Percentiles rank a stretch among this genome's conserved stretches.
Evolutionary conservation across 2,888 invertebrate genomes (phyloP).

Genomic region (Nomada flava): DNA sequence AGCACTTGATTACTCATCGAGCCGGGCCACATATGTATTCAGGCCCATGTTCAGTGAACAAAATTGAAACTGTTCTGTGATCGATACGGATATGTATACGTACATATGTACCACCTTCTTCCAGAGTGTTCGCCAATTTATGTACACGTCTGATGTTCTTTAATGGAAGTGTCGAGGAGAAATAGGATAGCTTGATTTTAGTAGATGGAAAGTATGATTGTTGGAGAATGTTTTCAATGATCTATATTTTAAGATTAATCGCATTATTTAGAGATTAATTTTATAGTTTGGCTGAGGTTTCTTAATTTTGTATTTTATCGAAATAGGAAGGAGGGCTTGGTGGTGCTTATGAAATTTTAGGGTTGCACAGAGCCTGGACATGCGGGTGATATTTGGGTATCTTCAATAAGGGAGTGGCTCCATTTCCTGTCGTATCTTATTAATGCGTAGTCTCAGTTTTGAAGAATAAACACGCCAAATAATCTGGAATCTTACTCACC

Average conservation of each 20-base stretch:
- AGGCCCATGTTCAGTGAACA: background rate
- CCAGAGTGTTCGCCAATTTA: no score
- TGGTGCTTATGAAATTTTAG: no score
- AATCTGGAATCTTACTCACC: slow-evolving; percentile 54
- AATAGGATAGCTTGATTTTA: no score
- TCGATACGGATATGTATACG: background rate
- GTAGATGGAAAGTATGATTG: no score
- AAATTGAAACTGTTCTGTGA: slow-evolving; percentile 26
- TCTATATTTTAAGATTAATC: no score
- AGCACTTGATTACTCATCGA: slow-evolving; percentile 42
- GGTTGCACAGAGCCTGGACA: background rate
- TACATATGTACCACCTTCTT: background rate
- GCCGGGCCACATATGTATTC: background rate
- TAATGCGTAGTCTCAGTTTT: slow-evolving; percentile 19
- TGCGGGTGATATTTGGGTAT: background rate
- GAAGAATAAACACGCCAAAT: slow-evolving; percentile 40
- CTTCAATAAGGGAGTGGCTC: slow-evolving; percentile 42
- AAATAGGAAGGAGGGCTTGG: no score
- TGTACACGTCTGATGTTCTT: no score
- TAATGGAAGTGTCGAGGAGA: no score
- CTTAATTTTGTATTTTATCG: no score
- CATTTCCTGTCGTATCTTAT: slow-evolving; percentile 27
- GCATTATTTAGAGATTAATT: no score
- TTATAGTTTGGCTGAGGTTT: no score
- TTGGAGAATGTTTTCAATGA: no score